These are phyloP conservation scores for Chymomyza costata DNA, from an alignment of 1,140 invertebrate genomes.

Conservation along the genomic window DNA sequence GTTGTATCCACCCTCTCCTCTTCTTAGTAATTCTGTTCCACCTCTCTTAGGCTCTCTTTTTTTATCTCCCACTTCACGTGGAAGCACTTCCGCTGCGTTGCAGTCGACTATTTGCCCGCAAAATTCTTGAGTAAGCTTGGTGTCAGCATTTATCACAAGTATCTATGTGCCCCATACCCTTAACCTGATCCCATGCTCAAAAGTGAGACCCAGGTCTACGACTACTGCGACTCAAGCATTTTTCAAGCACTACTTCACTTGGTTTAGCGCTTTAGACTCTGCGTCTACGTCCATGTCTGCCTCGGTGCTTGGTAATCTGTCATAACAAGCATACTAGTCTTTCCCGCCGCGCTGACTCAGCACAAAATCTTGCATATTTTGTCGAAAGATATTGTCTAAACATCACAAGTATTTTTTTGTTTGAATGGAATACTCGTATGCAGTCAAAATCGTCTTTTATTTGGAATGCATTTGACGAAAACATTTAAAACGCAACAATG, in stretches of 20 bases:
- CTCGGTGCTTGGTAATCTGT: constrained; percentile 1
- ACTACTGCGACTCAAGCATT: constrained; percentile 37
- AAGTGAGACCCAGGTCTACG: constrained; percentile 11
- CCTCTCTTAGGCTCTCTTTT: constrained; percentile 16
- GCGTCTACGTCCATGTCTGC: constrained; percentile 21
- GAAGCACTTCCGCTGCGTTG: constrained; percentile 2
- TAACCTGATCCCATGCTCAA: constrained; percentile 10
- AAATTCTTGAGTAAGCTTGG: constrained; percentile 64
- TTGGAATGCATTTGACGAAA: too few species aligned
- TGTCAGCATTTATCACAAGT: constrained; percentile 68
- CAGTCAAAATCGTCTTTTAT: too few species aligned
- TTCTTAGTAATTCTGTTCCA: neutral
- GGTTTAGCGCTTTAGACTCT: constrained; percentile 29
- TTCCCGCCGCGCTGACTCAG: constrained; percentile 27
- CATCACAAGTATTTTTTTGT: too few species aligned
- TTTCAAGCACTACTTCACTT: constrained; percentile 40
- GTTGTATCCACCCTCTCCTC: neutral
- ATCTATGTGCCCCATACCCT: constrained; percentile 2
- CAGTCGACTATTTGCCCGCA: constrained; percentile 71
- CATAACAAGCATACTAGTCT: too few species aligned
- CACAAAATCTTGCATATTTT: neutral
- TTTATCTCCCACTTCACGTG: neutral
- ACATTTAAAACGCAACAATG: too few species aligned
- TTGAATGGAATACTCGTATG: too few species aligned
- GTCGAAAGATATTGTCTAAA: neutral